A percentile compares a stretch with the other conserved stretches of the same genome.
Conservation (phyloP, 1,140 invertebrate genomes). For the Oscheius sp. region DNA sequence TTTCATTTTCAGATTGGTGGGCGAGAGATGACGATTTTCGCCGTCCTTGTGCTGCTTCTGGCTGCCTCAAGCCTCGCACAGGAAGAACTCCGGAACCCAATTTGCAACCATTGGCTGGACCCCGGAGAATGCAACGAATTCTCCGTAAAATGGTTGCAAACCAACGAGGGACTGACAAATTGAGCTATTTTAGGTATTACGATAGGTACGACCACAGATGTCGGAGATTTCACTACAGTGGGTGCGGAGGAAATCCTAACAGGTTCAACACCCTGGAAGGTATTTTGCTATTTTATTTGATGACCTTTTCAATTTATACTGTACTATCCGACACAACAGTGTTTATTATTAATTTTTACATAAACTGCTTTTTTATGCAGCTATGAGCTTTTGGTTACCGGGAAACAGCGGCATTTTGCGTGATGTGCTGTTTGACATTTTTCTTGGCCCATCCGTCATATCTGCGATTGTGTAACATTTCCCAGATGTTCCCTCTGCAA, state of each 20-base stretch:
- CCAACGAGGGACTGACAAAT: background rate
- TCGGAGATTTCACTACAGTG: conserved; percentile 86
- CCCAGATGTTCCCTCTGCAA: no score
- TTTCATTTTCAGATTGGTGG: no score
- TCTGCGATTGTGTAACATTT: no score
- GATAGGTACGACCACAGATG: conserved; percentile 78
- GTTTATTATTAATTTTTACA: background rate
- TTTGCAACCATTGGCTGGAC: conserved; percentile 42
- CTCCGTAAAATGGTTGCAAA: conserved; percentile 66
- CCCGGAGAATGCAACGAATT: conserved; percentile 39
- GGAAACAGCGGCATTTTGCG: no score
- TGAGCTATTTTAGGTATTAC: conserved; percentile 67
- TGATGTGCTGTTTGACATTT: no score
- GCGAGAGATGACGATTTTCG: no score
- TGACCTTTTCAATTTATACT: conserved; percentile 11
- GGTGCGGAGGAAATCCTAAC: conserved; percentile 85
- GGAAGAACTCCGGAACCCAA: conserved; percentile 33
- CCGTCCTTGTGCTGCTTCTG: conserved; percentile 15
- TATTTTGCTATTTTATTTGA: conserved; percentile 1
- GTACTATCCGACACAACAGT: background rate
- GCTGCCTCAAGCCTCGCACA: conserved; percentile 6
- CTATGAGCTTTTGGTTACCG: conserved; percentile 1
- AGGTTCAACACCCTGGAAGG: conserved; percentile 62
- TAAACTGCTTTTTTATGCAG: conserved; percentile 7
- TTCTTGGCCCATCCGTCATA: no score